Conservation (phyloP, 2,888 invertebrate genomes). For the Electrophaes corylata region DNA sequence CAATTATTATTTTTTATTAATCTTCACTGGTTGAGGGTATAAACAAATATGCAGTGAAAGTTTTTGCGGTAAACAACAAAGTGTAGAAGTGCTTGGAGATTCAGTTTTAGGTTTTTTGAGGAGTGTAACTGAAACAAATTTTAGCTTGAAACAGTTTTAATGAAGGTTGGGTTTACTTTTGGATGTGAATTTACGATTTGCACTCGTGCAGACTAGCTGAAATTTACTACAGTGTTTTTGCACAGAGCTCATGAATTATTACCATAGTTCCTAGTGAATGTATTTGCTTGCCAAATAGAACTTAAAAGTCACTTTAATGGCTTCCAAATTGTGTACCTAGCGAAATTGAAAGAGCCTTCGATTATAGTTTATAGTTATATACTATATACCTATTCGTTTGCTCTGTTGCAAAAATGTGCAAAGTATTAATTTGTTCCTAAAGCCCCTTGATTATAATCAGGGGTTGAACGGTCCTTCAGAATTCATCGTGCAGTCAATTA, state of each 20-base stretch:
- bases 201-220: background rate
- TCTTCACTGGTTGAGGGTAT: too few species aligned
- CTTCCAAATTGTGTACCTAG: background rate
- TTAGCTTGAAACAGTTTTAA: background rate
- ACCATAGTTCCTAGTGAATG: background rate
- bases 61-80: constrained; percentile 6
- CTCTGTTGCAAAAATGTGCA: too few species aligned
- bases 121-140: background rate
- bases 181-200: background rate
- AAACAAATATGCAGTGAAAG: constrained; percentile 12
- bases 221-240: background rate
- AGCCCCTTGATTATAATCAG: too few species aligned
- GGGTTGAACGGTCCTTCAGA: too few species aligned
- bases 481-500: too few species aligned
- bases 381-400: too few species aligned
- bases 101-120: constrained; percentile 1
- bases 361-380: too few species aligned
- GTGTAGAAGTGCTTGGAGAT: constrained; percentile 1
- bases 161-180: background rate
- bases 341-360: background rate
- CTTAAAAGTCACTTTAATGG: background rate
- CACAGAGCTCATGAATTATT: background rate
- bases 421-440: too few species aligned
- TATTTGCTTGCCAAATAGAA: background rate
- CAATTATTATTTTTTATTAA: too few species aligned